Conservation (phyloP, 2,888 invertebrate species). For the Temnothorax rugatulus region DNA sequence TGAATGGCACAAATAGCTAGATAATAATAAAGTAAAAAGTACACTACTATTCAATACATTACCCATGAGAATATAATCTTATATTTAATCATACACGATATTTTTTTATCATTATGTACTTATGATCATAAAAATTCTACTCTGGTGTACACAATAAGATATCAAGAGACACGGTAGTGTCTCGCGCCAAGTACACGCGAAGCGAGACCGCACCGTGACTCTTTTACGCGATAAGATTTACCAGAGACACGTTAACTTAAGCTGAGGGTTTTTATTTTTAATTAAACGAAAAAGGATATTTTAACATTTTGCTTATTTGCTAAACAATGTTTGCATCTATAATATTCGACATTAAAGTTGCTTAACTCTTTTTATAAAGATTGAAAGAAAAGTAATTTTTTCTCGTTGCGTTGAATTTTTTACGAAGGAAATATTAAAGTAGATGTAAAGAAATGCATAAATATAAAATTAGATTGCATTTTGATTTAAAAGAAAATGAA, state of each 20-base stretch:
- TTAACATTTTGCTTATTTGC: background rate
- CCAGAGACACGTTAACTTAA: no score
- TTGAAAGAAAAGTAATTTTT: constrained; percentile 9
- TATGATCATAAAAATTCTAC: background rate
- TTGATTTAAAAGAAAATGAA: constrained; percentile 10
- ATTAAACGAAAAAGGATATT: background rate
- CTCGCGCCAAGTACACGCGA: no score
- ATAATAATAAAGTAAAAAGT: background rate
- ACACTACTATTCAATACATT: background rate
- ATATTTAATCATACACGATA: background rate
- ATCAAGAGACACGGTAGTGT: no score
- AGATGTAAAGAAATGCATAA: background rate
- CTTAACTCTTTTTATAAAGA: background rate
- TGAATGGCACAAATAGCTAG: background rate
- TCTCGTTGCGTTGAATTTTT: background rate
- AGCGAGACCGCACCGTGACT: no score
- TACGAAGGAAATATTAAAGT: background rate
- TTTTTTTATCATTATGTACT: background rate
- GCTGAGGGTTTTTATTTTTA: no score
- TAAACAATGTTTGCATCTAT: background rate
- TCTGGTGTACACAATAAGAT: background rate
- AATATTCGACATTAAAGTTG: background rate
- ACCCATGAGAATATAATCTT: background rate
- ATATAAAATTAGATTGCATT: constrained; percentile 16
- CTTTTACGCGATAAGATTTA: no score